A percentile compares a stretch with the other conserved stretches of the same genome.
Conservation (phyloP, 2,888 invertebrate species). For the Molorchus minor region DNA sequence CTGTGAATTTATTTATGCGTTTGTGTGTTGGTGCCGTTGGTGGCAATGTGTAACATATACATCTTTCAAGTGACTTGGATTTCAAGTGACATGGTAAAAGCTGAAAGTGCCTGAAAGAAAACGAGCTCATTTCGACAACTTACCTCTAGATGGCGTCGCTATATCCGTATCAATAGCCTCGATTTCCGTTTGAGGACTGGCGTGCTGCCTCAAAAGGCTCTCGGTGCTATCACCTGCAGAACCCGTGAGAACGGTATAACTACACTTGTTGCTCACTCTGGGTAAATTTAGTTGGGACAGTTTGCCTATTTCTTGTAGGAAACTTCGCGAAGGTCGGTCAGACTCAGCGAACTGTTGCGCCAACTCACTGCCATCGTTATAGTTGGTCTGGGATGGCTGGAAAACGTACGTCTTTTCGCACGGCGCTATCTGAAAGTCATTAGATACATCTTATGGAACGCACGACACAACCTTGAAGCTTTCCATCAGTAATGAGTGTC, state of each 20-base stretch:
- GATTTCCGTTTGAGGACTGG: conserved; percentile 48
- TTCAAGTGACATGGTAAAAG: too few species aligned
- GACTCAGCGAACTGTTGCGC: conserved; percentile 52
- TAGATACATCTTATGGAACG: too few species aligned
- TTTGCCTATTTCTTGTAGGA: conserved; percentile 70
- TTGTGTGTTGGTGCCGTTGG: too few species aligned
- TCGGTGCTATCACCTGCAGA: conserved; percentile 74
- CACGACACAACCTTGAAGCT: too few species aligned
- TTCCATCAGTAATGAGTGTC: too few species aligned
- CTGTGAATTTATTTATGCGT: not conserved
- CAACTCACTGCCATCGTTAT: conserved; percentile 60
- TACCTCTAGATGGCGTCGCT: conserved; percentile 56
- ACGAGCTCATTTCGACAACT: too few species aligned
- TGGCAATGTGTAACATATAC: too few species aligned
- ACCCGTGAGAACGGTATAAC: conserved; percentile 72
- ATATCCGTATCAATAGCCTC: conserved; percentile 52
- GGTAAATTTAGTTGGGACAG: conserved; percentile 77
- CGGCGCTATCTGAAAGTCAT: conserved; percentile 51
- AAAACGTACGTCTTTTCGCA: conserved; percentile 63
- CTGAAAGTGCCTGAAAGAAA: too few species aligned
- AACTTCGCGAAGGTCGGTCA: conserved; percentile 57
- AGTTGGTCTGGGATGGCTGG: conserved; percentile 61
- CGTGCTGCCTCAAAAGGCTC: conserved; percentile 65
- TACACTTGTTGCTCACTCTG: conserved; percentile 73
- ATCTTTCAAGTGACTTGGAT: too few species aligned